phyloP scores from a whole-genome alignment of 1,140 invertebrate species.

The Tetragonula clypearis region DNA sequence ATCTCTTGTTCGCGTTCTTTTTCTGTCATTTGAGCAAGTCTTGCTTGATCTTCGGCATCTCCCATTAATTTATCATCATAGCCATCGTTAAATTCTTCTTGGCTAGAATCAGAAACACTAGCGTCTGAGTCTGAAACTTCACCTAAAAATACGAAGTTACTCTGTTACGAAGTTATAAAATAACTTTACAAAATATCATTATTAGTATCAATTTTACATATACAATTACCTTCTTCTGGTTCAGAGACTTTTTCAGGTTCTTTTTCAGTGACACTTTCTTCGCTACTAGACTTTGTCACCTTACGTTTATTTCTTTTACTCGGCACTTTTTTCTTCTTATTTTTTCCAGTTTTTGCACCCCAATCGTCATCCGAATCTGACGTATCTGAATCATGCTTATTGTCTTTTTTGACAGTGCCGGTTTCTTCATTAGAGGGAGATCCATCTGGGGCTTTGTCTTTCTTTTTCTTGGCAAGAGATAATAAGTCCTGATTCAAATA shows the following conservation, averaged over 20 bases:
- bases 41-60: constrained; percentile 95
- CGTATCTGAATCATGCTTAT: constrained; percentile 84
- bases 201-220: not conserved
- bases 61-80: constrained; percentile 99
- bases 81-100: constrained; percentile 90
- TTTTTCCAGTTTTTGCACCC: constrained; percentile 84
- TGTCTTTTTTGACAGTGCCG: constrained; percentile 75
- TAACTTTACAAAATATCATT: constrained; percentile 13
- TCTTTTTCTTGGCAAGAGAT: constrained; percentile 93
- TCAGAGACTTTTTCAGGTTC: constrained; percentile 86
- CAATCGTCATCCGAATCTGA: constrained; percentile 90
- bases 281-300: constrained; percentile 83
- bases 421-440: constrained; percentile 84
- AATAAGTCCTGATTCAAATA: constrained; percentile 88
- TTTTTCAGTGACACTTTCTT: constrained; percentile 82
- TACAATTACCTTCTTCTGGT: constrained; percentile 85
- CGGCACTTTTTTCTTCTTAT: constrained; percentile 84
- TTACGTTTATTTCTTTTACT: constrained; percentile 75
- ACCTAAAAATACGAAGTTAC: constrained; percentile 75
- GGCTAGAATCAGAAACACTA: constrained; percentile 82
- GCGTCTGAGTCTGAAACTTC: constrained; percentile 85
- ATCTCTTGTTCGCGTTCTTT: constrained; percentile 98
- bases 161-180: not conserved
- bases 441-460: constrained; percentile 83
- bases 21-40: constrained; percentile 96